Evolutionary conservation across 2,113 vertebrate genomes (phyloP), one percentile per base, ranked within the genome.

Genomic region (Cryptotis parvus): DNA sequence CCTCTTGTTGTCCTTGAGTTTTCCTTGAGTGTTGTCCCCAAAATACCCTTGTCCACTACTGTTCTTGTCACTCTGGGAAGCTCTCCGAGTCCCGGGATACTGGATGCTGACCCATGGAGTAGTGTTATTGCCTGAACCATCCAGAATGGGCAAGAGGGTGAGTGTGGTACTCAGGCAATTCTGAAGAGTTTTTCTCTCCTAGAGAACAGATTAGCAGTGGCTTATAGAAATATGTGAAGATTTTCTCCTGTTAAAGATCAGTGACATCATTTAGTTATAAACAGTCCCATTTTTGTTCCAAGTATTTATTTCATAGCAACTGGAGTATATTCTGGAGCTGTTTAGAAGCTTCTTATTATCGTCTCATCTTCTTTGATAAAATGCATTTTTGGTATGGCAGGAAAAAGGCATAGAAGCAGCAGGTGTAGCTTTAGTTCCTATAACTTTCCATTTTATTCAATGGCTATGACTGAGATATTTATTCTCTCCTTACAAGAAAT

Each of bases 181-280:
- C 82, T 80, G 31, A 61, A 91, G 76, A 80, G 6, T 73, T 89
- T 31, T 31, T 74, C 10, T 37, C 31, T 90, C 16, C 37, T 55
- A 95, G 37, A 84, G 33, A 69, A 86, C 2, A 76, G 52, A 81
- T 66, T n/a, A 37, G 81, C 14, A 66, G 24, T 77, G 63, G 31
- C 27, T 74, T 73, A 69, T 52, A 45, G 45, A 89, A 95, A 78
- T 8, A 29, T 24, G 3, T 8, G 70, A 79, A 68, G 39, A 18
- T 45, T 15, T 15, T 68, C 31, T 39, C 6, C 27, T 31, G 9
- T 63, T 9, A 66, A 90, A 77, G 33, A 26, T 76, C 52, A 72
- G 68, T 18, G 27, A 26, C 22, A 41, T 52, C 43, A 55, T 65
- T 45, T 72, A 89, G 37, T 66, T 80, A 7, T 4, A 61, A 76